A percentile compares a stretch with the other conserved stretches of the same genome.
These are phyloP conservation scores for Girardia tigrina DNA, from an alignment of 2,888 invertebrate genomes.

Conservation along the genomic window DNA sequence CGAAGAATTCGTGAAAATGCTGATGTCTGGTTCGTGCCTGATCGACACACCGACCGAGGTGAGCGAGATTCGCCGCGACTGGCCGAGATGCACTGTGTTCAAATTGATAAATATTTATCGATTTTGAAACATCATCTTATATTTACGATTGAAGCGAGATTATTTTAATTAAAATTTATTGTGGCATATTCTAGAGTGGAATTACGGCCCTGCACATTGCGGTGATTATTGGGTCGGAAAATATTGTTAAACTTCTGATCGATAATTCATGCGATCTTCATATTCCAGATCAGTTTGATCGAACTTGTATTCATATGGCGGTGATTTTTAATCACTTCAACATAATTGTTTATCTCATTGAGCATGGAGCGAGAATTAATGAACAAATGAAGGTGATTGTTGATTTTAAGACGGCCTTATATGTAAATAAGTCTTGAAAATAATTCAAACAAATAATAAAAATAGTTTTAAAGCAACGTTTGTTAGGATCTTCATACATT, in stretches of 20 bases:
- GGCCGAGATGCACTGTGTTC: not conserved
- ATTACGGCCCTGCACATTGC: conserved; percentile 93
- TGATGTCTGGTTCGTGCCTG: conserved; percentile 88
- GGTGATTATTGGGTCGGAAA: conserved; percentile 77
- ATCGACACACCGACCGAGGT: conserved; percentile 64
- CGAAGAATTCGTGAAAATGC: conserved; percentile 83
- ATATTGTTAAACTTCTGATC: not conserved
- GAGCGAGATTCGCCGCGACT: conserved; percentile 38
- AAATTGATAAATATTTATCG: not conserved
- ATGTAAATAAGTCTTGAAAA: too few species aligned
- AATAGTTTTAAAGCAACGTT: too few species aligned
- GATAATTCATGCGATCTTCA: not conserved
- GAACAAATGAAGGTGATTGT: conserved; percentile 85
- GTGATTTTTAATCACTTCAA: conserved; percentile 63
- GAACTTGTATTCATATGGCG: not conserved
- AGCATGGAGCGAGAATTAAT: conserved; percentile 93
- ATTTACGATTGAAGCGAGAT: not conserved
- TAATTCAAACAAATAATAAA: too few species aligned
- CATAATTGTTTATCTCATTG: conserved; percentile 89
- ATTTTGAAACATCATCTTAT: not conserved
- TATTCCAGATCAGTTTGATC: not conserved
- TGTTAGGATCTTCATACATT: too few species aligned
- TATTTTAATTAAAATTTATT: not conserved
- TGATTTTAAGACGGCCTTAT: too few species aligned
- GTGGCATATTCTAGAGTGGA: conserved; percentile 58